A percentile compares a stretch with the other conserved stretches of the same genome.
Evolutionary conservation across 2,888 invertebrate species (phyloP).

Genomic region (Xestia ashworthii): DNA sequence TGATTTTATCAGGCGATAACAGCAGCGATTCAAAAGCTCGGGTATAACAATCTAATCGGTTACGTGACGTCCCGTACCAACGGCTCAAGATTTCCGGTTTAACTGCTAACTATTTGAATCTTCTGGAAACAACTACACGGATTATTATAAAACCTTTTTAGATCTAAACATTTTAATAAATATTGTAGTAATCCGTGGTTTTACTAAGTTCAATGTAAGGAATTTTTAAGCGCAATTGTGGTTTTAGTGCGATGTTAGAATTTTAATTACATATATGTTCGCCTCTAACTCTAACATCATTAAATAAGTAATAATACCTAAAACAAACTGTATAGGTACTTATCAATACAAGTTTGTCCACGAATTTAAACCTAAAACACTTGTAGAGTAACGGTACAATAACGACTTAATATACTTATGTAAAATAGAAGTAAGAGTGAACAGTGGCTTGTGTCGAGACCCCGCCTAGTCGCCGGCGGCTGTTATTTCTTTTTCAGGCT

Average conservation of each 20-base stretch:
- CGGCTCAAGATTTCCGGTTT: conserved; percentile 40
- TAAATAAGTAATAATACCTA: background rate
- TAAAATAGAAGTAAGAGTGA: conserved; percentile 13
- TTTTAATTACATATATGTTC: background rate
- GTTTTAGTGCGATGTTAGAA: background rate
- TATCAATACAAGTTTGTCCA: conserved; percentile 24
- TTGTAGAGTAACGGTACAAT: conserved; percentile 48
- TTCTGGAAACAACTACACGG: conserved; percentile 15
- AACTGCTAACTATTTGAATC: conserved; percentile 20
- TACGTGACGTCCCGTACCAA: conserved; percentile 28
- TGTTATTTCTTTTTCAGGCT: conserved; percentile 34
- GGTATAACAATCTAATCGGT: conserved; percentile 38
- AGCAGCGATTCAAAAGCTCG: conserved; percentile 50
- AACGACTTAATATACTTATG: conserved; percentile 46
- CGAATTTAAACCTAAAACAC: conserved; percentile 24
- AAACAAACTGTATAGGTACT: background rate
- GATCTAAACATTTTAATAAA: conserved; percentile 1
- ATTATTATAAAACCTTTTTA: background rate
- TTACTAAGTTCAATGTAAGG: background rate
- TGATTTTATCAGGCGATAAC: too few species aligned
- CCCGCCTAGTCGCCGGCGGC: conserved; percentile 13
- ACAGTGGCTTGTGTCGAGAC: conserved; percentile 4
- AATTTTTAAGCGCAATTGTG: background rate
- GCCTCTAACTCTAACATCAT: background rate
- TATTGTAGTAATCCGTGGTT: conserved; percentile 6